A percentile compares a stretch with the other conserved stretches of the same genome.
phyloP scores from a whole-genome alignment of 2,797 vertebrate genomes.

The Characodon lateralis region DNA sequence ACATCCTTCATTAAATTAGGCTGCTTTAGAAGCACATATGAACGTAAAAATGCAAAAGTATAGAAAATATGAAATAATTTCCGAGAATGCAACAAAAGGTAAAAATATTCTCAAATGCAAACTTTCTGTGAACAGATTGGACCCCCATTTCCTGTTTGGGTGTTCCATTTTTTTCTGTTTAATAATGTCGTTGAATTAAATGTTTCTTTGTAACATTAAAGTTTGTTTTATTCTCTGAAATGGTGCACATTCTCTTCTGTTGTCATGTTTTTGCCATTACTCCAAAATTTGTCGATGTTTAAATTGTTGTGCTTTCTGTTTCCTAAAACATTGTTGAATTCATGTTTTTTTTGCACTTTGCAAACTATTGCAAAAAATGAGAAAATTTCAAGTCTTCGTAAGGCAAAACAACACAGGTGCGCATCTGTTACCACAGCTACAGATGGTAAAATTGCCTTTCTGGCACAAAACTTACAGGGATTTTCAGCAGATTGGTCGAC shows the following conservation, averaged over 20 bases:
- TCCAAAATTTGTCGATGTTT: not conserved
- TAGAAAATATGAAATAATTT: not conserved
- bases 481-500: conserved; percentile 29
- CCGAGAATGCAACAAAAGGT: not conserved
- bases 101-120: not conserved
- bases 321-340: not conserved
- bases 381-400: not conserved
- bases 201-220: not conserved
- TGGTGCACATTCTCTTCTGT: not conserved
- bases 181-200: not conserved
- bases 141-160: not conserved
- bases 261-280: too few relatives aligned
- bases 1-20: not conserved
- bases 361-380: not conserved
- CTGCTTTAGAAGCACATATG: not conserved
- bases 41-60: not conserved
- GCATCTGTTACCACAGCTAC: conserved; percentile 3
- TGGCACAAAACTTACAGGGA: conserved; percentile 19
- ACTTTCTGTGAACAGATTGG: too few relatives aligned
- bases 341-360: not conserved
- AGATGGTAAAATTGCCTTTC: conserved; percentile 28
- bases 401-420: conserved; percentile 38
- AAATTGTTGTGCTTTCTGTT: not conserved
- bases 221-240: not conserved
- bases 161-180: not conserved